Conservation (phyloP, 2,113 vertebrate genomes). For the Neogale vison region DNA sequence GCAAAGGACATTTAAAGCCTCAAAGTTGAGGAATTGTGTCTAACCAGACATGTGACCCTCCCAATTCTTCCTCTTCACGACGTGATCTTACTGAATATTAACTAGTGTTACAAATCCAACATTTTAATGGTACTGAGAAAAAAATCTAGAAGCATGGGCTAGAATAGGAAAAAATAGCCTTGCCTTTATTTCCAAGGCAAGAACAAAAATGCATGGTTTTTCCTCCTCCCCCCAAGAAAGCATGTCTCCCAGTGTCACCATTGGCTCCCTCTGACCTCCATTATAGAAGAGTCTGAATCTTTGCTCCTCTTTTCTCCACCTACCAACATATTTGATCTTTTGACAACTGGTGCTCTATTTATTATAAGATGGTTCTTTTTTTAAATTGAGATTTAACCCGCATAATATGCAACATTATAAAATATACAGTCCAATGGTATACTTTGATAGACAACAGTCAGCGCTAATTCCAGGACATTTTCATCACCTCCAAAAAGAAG, state of each 20-base stretch:
- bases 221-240: no score
- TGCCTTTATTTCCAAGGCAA: background rate
- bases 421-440: background rate
- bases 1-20: background rate
- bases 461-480: background rate
- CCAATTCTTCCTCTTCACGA: background rate
- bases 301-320: background rate
- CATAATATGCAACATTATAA: background rate
- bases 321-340: background rate
- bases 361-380: background rate
- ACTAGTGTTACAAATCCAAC: no score
- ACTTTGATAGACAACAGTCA: background rate
- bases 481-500: background rate
- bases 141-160: background rate
- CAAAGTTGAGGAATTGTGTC: background rate
- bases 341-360: background rate
- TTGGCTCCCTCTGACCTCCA: background rate
- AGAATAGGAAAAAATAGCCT: background rate
- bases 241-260: background rate
- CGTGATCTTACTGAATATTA: background rate
- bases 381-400: background rate
- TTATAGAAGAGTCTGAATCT: background rate
- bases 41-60: background rate
- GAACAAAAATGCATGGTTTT: no score
- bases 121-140: background rate